Conservation (phyloP, 2,797 vertebrate genomes). For the Knipowitschia caucasica region DNA sequence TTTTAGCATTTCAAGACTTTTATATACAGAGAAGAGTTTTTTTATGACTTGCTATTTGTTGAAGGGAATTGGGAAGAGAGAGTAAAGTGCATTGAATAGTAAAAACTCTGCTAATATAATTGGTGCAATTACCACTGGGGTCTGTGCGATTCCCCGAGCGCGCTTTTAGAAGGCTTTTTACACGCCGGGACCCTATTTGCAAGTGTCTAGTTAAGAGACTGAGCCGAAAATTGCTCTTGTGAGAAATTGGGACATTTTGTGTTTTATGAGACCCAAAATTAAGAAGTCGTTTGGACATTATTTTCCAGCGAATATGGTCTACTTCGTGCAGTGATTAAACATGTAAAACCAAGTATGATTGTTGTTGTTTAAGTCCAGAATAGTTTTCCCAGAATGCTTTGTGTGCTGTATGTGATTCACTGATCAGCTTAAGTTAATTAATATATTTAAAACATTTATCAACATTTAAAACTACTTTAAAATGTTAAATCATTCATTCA, state of each 20-base stretch:
- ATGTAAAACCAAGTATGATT: too few relatives aligned
- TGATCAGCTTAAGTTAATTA: too few relatives aligned
- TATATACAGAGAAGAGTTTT: conserved; percentile 8
- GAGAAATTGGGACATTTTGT: conserved; percentile 2
- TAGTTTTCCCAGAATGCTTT: too few relatives aligned
- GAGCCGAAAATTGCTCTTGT: neutral
- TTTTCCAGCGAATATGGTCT: neutral
- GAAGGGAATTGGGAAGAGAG: conserved; percentile 17
- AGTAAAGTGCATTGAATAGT: conserved; percentile 7
- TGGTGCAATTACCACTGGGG: conserved; percentile 4
- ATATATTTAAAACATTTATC: too few relatives aligned
- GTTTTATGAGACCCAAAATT: neutral
- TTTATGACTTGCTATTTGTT: conserved; percentile 17
- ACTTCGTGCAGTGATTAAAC: neutral
- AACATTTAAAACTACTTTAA: too few relatives aligned
- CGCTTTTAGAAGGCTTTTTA: conserved; percentile 2
- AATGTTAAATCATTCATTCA: too few relatives aligned
- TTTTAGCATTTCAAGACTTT: conserved; percentile 24
- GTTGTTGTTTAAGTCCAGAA: too few relatives aligned
- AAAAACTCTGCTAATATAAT: conserved; percentile 7
- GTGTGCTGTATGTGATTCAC: too few relatives aligned
- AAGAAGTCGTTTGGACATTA: neutral
- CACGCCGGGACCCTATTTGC: conserved; percentile 3
- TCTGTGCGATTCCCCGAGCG: neutral
- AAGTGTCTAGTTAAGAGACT: conserved; percentile 6